These are phyloP conservation scores for Plectropomus leopardus DNA, from an alignment of 2,113 vertebrate species.

Conservation along the genomic window DNA sequence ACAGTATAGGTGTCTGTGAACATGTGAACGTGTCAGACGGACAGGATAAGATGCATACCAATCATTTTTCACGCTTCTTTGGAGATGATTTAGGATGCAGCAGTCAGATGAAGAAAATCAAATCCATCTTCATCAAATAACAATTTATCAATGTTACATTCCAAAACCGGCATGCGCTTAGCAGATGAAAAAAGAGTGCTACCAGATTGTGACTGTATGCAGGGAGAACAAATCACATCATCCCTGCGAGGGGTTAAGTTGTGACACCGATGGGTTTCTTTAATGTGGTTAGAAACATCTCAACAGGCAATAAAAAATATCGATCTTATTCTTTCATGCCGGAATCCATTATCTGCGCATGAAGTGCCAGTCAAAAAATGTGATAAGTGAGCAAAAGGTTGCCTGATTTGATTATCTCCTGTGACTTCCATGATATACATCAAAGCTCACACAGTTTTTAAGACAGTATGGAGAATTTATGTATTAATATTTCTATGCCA, in stretches of 20 bases:
- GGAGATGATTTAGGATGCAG: slow-evolving; percentile 6
- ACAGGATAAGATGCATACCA: slow-evolving; percentile 9
- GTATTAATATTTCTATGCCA: slow-evolving; percentile 5
- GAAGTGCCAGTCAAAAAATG: slow-evolving; percentile 37
- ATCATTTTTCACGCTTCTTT: slow-evolving; percentile 26
- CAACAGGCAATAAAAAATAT: slow-evolving; percentile 75
- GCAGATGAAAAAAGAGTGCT: slow-evolving; percentile 45
- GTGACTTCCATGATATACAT: slow-evolving; percentile 48
- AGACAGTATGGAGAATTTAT: slow-evolving; percentile 15
- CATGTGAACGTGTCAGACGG: neutral
- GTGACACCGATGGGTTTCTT: slow-evolving; percentile 62
- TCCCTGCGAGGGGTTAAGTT: slow-evolving; percentile 60
- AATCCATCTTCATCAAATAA: slow-evolving; percentile 52
- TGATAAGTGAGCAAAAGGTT: slow-evolving; percentile 58
- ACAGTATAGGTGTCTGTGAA: neutral
- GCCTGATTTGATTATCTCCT: slow-evolving; percentile 69
- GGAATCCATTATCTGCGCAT: slow-evolving; percentile 71
- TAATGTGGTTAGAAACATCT: slow-evolving; percentile 74
- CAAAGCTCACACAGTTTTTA: slow-evolving; percentile 28
- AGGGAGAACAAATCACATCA: slow-evolving; percentile 61
- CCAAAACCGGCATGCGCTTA: neutral
- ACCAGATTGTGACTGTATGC: slow-evolving; percentile 25
- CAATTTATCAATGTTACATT: slow-evolving; percentile 45
- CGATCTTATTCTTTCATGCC: slow-evolving; percentile 66
- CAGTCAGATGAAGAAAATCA: slow-evolving; percentile 41